Evolutionary conservation across 37 sponge, comb jelly and placozoan species (phyloP).

Genomic region (Corticium candelabrum): DNA sequence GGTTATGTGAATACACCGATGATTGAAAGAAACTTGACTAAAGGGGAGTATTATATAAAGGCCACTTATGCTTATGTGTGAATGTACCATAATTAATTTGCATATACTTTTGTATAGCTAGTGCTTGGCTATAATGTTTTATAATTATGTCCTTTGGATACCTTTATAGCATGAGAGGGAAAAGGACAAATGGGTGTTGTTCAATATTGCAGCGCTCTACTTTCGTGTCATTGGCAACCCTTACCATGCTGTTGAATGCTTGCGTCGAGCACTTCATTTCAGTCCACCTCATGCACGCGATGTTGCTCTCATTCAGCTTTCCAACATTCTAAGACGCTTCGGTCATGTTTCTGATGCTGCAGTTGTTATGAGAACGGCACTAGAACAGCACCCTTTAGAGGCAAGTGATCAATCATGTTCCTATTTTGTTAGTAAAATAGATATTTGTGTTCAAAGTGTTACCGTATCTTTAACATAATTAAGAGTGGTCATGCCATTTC

Average conservation of each 20-base stretch:
- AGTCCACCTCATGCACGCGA: constrained; percentile 34
- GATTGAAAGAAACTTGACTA: too few species aligned
- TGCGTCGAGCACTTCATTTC: constrained; percentile 52
- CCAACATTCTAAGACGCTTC: constrained; percentile 47
- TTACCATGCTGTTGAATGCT: constrained; percentile 57
- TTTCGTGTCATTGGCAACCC: constrained; percentile 64
- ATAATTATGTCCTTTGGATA: too few species aligned
- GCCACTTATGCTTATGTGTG: too few species aligned
- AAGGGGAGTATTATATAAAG: too few species aligned
- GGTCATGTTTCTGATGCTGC: constrained; percentile 61
- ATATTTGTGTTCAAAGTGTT: too few species aligned
- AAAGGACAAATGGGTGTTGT: constrained; percentile 46
- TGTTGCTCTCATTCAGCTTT: constrained; percentile 55
- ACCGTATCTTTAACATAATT: too few species aligned
- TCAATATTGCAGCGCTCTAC: constrained; percentile 65
- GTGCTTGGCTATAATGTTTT: too few species aligned
- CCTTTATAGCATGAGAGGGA: background rate
- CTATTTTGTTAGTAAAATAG: background rate
- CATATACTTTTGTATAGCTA: too few species aligned
- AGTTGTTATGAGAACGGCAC: constrained; percentile 48
- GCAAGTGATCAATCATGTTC: constrained; percentile 24
- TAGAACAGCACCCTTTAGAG: constrained; percentile 40
- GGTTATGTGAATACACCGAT: too few species aligned
- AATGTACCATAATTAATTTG: too few species aligned
- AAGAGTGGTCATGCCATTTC: too few species aligned